These are phyloP conservation scores for Lissonota sp. DNA, from an alignment of 2,888 invertebrate genomes.

Conservation along the genomic window DNA sequence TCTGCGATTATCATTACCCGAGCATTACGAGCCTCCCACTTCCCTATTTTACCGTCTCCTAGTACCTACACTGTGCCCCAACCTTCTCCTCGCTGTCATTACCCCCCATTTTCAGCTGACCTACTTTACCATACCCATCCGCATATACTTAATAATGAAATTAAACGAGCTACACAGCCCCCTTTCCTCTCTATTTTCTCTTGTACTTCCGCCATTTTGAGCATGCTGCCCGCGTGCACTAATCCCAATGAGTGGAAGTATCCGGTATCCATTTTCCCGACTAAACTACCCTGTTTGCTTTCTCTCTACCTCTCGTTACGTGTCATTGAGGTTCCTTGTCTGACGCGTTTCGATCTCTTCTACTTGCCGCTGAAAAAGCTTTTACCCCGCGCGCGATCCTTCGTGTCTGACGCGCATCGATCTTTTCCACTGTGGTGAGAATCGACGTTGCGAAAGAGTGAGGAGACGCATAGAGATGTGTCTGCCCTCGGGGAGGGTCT, in stretches of 20 bases:
- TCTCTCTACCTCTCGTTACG: constrained; percentile 2
- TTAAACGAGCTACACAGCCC: constrained; percentile 50
- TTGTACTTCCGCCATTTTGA: constrained; percentile 32
- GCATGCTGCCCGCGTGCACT: constrained; percentile 30
- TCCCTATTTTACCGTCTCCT: constrained; percentile 26
- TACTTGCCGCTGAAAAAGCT: neutral
- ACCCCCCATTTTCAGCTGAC: constrained; percentile 56
- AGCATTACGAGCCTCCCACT: constrained; percentile 8
- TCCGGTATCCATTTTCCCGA: constrained; percentile 30
- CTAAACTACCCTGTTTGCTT: constrained; percentile 8
- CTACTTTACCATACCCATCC: constrained; percentile 58
- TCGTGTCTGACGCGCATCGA: constrained; percentile 26
- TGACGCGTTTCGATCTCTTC: constrained; percentile 21
- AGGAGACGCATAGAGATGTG: neutral
- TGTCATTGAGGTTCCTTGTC: constrained; percentile 10
- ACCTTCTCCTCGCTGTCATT: constrained; percentile 33
- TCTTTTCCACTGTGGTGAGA: constrained; percentile 8
- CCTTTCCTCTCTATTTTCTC: constrained; percentile 3
- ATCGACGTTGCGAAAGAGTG: neutral
- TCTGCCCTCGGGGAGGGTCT: neutral
- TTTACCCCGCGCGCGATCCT: neutral
- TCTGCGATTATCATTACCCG: constrained; percentile 50
- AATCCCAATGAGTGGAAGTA: constrained; percentile 54
- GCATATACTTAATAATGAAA: constrained; percentile 59
- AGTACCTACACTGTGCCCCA: neutral